Base-by-base conservation (phyloP, 2,888 invertebrate species). In the Trissolcus japonicus region DNA sequence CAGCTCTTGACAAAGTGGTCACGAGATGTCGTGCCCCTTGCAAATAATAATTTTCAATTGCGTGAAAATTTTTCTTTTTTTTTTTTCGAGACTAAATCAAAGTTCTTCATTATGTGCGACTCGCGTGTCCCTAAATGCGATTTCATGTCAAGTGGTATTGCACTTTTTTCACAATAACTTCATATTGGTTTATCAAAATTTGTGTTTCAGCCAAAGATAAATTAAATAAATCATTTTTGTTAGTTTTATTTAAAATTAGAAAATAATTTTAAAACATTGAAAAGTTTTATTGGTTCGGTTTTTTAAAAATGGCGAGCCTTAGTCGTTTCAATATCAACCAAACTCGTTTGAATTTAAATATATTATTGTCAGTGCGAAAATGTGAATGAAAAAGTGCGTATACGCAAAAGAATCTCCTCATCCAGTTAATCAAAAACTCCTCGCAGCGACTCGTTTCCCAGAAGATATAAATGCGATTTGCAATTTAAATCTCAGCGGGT, bases 71-170 rank as follows among this genome's bases (percentile, higher is more conserved):
- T 11, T 35, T 35, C 9, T 2, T 35, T 35, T 35, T 2, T 82
- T 82, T 83, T 82, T 82, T 83, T 72, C 82, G 82, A 72, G 81
- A 81, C 75, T 67, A 71, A 73, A 67, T 35, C 35, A 66, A 55
- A 57, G 61, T 71, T 76, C 73, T 76, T 76, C 78, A 76, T 81
- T 81, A 79, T 69, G 71, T 67, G 76, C 76, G 75, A 76, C 79
- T 85, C 80, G 84, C 85, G 83, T 85, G 86, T 72, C 76, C 53
- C 75, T 79, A 80, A 54, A 82, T 76, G 69, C 75, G 56, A 51
- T 76, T 61, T 76, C 80, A 76, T 80, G 79, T 79, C 80, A 67
- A 61, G 62, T 35, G 65, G 29, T 62, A 43, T 55, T 57, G 62
- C 50, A 41, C 55, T 62, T 55, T 61, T 59, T 62, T 14, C 29